These are phyloP conservation scores for Akabosia matsudoensis DNA, from an alignment of 1,140 invertebrate genomes.

Conservation along the genomic window DNA sequence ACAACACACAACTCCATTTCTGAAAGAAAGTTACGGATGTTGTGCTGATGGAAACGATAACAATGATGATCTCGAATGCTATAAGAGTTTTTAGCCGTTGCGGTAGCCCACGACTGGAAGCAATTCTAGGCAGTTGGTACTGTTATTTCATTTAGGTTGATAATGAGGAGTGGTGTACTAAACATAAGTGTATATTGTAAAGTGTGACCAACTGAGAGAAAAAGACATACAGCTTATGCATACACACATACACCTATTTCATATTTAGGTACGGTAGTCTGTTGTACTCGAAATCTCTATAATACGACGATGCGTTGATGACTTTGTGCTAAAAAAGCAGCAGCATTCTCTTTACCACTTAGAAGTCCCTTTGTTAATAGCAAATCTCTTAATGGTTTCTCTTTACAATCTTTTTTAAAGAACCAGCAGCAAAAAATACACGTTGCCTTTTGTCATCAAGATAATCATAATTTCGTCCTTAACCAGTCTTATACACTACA, in stretches of 20 bases:
- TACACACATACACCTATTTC: no score
- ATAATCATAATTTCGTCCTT: no score
- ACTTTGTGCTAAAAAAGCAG: background rate
- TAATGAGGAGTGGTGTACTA: background rate
- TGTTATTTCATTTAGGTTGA: background rate
- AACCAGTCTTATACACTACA: no score
- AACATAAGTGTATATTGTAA: no score
- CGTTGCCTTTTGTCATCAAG: constrained; percentile 12
- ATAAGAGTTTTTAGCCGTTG: background rate
- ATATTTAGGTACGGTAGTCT: no score
- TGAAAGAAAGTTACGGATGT: constrained; percentile 1
- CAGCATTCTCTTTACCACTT: background rate
- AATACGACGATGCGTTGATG: background rate
- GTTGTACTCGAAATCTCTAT: no score
- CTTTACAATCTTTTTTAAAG: constrained; percentile 1
- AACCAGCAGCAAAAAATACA: background rate
- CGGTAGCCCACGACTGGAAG: background rate
- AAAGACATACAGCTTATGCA: no score
- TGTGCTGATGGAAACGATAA: constrained; percentile 2
- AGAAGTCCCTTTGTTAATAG: background rate
- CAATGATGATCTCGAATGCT: constrained; percentile 16
- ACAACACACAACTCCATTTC: background rate
- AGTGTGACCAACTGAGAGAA: background rate
- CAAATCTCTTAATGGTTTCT: constrained; percentile 19
- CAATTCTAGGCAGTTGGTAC: no score